phyloP scores from a whole-genome alignment of 2,113 vertebrate genomes.

The Empidonax alnorum region DNA sequence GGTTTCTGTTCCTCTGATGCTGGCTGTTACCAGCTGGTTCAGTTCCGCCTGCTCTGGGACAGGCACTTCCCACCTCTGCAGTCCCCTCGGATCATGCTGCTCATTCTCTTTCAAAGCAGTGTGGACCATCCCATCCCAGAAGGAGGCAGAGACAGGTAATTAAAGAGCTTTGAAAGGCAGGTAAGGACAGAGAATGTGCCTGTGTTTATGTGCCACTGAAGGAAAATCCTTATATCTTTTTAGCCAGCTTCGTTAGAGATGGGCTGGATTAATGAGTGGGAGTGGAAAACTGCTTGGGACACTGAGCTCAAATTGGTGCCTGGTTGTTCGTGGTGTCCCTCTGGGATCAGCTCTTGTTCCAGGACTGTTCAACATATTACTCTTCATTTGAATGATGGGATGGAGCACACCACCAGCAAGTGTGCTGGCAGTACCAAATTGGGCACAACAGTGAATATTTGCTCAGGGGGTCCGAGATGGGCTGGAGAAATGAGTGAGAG shows the following conservation, averaged over 20 bases:
- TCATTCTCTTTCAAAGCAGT: neutral
- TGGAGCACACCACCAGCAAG: neutral
- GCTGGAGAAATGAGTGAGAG: neutral
- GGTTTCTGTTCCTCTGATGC: neutral
- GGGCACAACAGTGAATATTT: neutral
- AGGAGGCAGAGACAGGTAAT: neutral
- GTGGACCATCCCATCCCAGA: neutral
- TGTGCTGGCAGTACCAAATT: neutral
- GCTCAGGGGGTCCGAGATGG: rapidly evolving
- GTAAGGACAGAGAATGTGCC: neutral
- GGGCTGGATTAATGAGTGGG: neutral
- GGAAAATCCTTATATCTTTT: neutral
- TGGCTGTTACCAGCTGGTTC: neutral
- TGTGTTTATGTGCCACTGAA: neutral
- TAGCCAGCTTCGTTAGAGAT: neutral
- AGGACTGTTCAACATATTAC: neutral
- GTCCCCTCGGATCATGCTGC: neutral
- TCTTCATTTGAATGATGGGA: neutral
- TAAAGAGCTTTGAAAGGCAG: neutral
- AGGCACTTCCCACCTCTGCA: neutral
- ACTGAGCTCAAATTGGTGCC: neutral
- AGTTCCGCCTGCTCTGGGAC: neutral
- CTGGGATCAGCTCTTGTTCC: neutral
- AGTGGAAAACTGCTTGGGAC: neutral
- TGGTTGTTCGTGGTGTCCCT: neutral